Evolutionary conservation across 2,113 vertebrate genomes (phyloP).

Genomic region (Istiophorus platypterus): DNA sequence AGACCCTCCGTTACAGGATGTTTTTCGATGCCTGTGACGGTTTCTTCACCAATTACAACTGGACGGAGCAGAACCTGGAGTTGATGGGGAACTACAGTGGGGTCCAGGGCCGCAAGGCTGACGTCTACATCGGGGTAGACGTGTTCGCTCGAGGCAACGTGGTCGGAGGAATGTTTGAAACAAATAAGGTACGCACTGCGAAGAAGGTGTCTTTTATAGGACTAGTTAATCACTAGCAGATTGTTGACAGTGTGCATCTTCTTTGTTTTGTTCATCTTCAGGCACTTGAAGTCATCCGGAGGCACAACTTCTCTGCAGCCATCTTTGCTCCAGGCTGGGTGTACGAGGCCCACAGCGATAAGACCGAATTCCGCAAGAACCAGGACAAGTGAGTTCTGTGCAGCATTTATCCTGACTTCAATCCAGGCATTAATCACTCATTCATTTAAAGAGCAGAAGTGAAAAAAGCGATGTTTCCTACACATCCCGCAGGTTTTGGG

Average conservation of each 20-base stretch:
- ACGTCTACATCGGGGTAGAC: conserved; percentile 92
- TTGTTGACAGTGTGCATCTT: rapidly evolving
- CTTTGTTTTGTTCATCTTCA: conserved; percentile 55
- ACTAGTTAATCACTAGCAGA: too few relatives aligned
- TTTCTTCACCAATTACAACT: conserved; percentile 98
- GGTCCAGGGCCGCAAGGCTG: conserved; percentile 79
- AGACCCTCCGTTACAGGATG: conserved; percentile 76
- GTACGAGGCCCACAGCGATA: conserved; percentile 88
- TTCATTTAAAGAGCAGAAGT: too few relatives aligned
- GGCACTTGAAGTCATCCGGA: conserved; percentile 91
- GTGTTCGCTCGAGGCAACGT: conserved; percentile 93
- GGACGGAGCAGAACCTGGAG: conserved; percentile 89
- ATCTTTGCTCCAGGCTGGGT: conserved; percentile 98
- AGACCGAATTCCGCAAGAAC: conserved; percentile 87
- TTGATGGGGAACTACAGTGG: conserved; percentile 69
- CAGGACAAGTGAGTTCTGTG: conserved; percentile 89
- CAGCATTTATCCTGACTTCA: background rate
- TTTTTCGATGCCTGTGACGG: conserved; percentile 94
- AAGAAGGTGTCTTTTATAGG: background rate
- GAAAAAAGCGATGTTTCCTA: background rate
- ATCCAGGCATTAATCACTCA: background rate
- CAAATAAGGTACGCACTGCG: conserved; percentile 85
- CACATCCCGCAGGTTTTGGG: conserved; percentile 89
- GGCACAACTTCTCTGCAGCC: conserved; percentile 88
- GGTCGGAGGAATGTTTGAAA: conserved; percentile 89